Base-by-base conservation (phyloP, 2,888 invertebrate species). In the Trissolcus brochymenae region DNA sequence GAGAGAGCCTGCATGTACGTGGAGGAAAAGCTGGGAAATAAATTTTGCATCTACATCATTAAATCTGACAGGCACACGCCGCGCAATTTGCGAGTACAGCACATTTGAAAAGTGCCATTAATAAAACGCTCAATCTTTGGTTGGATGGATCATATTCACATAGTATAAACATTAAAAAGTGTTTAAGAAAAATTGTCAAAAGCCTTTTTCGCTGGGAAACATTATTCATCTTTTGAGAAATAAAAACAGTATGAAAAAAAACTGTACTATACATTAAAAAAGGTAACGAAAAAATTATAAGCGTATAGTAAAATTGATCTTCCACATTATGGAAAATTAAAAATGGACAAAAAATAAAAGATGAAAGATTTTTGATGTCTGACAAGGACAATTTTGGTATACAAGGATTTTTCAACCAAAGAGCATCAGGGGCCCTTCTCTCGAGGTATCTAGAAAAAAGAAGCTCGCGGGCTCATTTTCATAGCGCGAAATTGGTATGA, bases 41-140 rank as follows among this genome's bases (percentile, higher is more conserved):
- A 72, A 76, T 76, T 76, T 62, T 41, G 61, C 67, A 61, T 70
- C 56, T 66, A 71, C 62, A 50, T 70, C 71, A 76, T 76, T 76
- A 72, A 76, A 76, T 77, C 72, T 77, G 76, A 77, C 76, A 72
- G 62, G 64, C 72, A 60, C 67, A 68, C 64, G 59, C 76, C 67
- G 57, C 46, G 16, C 55, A 64, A 72, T 64, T 67, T 59, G 72
- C 76, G 49, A 72, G 64, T 61, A 55, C 76, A 77, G 76, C 76
- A 72, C 19, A 67, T 72, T 71, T 55, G 29, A 62, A 77, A 72
- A 59, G 67, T 72, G 43, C 67, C 76, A 25, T 72, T 77, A 77
- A 77, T 72, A 68, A 64, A 77, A 55, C 61, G 17, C 17, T 68
- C 61, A 72, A 72, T 77, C 71, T 67, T 57, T 49, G 57, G 35